Percentiles rank a stretch among this genome's conserved stretches.
phyloP scores from a whole-genome alignment of 1,140 invertebrate genomes.

The Melanaphis sacchari region DNA sequence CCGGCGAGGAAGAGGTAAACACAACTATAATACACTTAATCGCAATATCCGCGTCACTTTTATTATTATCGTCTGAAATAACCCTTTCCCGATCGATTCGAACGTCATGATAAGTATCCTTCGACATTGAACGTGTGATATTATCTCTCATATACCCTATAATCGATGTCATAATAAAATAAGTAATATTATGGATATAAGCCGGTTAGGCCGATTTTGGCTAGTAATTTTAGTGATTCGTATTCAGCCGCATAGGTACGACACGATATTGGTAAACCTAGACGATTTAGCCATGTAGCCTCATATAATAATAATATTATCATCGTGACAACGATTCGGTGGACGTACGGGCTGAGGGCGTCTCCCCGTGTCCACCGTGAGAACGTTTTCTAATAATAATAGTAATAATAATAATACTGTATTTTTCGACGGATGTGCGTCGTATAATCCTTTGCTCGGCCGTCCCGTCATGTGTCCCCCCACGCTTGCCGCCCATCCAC shows the following conservation, averaged over 20 bases:
- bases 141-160: not conserved
- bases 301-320: not conserved
- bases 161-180: not conserved
- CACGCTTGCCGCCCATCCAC: not conserved
- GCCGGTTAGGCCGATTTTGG: not conserved
- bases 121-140: not conserved
- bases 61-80: not conserved
- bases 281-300: not conserved
- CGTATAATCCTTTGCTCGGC: conserved; percentile 34
- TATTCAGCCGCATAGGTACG: not conserved
- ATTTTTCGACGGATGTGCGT: conserved; percentile 11
- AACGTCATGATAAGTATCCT: not conserved
- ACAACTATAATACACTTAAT: not conserved
- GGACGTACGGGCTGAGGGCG: not conserved
- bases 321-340: not conserved
- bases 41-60: no score
- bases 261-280: not conserved
- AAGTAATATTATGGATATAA: no score
- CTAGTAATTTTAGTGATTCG: not conserved
- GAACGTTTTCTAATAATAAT: not conserved
- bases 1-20: conserved; percentile 54
- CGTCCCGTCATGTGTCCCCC: conserved; percentile 26
- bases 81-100: not conserved
- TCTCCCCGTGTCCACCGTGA: not conserved
- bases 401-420: conserved; percentile 5